Conservation (phyloP, 2,888 invertebrate species). For the Dolichopus griseipennis region DNA sequence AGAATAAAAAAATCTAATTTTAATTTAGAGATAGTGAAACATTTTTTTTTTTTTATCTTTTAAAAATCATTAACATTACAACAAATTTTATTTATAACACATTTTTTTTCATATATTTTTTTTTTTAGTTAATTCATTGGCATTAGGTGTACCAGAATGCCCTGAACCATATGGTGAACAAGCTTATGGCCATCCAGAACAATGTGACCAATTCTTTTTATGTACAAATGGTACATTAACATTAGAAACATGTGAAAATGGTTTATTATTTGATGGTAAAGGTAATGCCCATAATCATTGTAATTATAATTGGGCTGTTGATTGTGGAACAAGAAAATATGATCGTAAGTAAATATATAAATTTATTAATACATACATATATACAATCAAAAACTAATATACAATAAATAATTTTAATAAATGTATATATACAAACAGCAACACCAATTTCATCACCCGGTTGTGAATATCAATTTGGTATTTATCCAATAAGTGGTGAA, state of each 20-base stretch:
- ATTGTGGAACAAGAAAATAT: conserved; percentile 71
- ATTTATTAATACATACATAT: too few species aligned
- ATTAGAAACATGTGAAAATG: conserved; percentile 85
- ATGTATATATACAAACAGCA: conserved; percentile 56
- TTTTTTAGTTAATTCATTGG: conserved; percentile 52
- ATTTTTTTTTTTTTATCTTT: too few species aligned
- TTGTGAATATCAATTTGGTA: conserved; percentile 81
- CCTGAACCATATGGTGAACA: conserved; percentile 72
- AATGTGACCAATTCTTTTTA: conserved; percentile 81
- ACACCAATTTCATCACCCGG: conserved; percentile 71
- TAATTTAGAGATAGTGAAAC: too few species aligned
- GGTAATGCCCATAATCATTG: conserved; percentile 85
- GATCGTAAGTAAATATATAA: conserved; percentile 54
- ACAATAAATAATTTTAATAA: neutral
- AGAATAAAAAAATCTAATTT: too few species aligned
- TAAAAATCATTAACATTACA: too few species aligned
- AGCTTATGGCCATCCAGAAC: conserved; percentile 79
- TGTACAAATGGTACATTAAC: conserved; percentile 86
- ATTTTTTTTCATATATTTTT: too few species aligned
- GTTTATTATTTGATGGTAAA: conserved; percentile 81
- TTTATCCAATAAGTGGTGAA: conserved; percentile 69
- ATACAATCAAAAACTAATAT: neutral
- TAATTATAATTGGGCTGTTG: conserved; percentile 88
- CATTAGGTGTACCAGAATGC: conserved; percentile 62
- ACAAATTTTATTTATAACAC: too few species aligned